Conservation (phyloP, 92 coral and sea anemone species). For the Phenganax stokvisi region DNA sequence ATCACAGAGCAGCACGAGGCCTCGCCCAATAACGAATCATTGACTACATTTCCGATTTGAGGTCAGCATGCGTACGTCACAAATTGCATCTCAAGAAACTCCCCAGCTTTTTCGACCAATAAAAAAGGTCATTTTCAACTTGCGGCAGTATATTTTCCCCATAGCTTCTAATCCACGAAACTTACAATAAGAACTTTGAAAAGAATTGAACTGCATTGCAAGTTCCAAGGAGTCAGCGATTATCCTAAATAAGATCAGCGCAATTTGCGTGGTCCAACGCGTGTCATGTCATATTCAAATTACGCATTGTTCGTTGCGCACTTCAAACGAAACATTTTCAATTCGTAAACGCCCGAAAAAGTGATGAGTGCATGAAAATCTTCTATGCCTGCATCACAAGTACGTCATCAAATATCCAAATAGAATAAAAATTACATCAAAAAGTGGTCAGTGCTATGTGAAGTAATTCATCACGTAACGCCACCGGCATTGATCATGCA, state of each 20-base stretch:
- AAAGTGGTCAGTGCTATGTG: not conserved
- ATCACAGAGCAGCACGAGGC: constrained; percentile 58
- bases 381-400: not conserved
- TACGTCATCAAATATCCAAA: not conserved
- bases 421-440: not conserved
- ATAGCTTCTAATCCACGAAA: not conserved
- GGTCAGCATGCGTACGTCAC: not conserved
- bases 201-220: no score
- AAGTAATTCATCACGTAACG: no score
- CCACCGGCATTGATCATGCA: no score
- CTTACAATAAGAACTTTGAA: no score
- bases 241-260: no score
- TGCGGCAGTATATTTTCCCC: not conserved
- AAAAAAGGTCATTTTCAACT: not conserved
- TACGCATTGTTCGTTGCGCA: not conserved
- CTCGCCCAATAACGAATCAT: constrained; percentile 47
- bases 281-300: constrained; percentile 6
- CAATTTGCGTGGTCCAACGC: not conserved
- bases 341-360: not conserved
- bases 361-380: not conserved
- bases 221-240: no score
- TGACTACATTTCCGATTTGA: constrained; percentile 35
- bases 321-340: not conserved
- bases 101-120: constrained; percentile 2
- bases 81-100: no score